phyloP scores from a whole-genome alignment of 2,797 vertebrate species.

The Gobio occitaniae region DNA sequence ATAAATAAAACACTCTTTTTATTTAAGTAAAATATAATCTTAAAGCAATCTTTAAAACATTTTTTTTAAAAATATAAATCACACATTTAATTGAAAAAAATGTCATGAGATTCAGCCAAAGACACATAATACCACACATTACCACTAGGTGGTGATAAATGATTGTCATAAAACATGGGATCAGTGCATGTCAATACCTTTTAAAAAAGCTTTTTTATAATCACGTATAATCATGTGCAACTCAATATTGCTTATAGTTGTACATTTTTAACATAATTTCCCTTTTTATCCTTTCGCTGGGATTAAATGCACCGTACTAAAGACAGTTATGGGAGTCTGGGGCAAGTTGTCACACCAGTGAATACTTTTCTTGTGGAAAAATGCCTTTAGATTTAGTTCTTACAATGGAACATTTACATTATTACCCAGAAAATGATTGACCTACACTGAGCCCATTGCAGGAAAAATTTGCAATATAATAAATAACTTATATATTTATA shows the following conservation, averaged over 20 bases:
- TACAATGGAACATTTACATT: not conserved
- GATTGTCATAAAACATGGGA: not conserved
- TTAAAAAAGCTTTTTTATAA: not conserved
- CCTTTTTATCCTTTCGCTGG: not conserved
- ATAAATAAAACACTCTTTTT: not conserved
- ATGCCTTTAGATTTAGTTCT: no score
- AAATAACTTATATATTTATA: no score
- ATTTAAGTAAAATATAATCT: not conserved
- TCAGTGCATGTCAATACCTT: not conserved
- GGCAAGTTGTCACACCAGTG: not conserved
- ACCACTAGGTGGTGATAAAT: slow-evolving; percentile 45
- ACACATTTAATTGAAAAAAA: not conserved
- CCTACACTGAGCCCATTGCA: not conserved
- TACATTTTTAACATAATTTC: not conserved
- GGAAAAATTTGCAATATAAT: not conserved
- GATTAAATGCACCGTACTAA: not conserved
- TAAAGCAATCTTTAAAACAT: not conserved
- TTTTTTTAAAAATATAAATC: not conserved
- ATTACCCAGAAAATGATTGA: not conserved
- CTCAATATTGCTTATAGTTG: not conserved
- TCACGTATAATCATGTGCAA: not conserved
- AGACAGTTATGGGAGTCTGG: not conserved
- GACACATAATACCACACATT: not conserved
- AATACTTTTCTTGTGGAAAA: not conserved
- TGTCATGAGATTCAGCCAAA: not conserved